A percentile compares a stretch with the other conserved stretches of the same genome.
These are phyloP conservation scores for Harpagifer antarcticus DNA, from an alignment of 2,797 vertebrate genomes.

Conservation along the genomic window DNA sequence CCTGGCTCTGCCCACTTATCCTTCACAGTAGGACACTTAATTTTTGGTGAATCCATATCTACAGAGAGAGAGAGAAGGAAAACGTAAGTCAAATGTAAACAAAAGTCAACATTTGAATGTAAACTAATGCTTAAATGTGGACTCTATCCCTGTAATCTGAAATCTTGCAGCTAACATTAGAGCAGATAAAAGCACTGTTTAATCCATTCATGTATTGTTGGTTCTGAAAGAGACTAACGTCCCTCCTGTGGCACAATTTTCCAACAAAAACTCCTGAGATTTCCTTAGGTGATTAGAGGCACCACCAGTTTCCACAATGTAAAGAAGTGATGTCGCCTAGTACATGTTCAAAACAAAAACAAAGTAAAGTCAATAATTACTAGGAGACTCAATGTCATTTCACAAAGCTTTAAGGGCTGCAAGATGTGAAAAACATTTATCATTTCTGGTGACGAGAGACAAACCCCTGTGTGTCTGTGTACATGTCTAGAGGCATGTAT, in stretches of 20 bases:
- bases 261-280: background rate
- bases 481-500: background rate
- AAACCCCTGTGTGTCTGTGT: constrained; percentile 13
- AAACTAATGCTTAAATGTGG: no score
- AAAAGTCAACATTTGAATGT: no score
- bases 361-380: background rate
- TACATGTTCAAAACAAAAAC: background rate
- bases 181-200: background rate
- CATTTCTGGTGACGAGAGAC: constrained; percentile 18
- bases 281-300: background rate
- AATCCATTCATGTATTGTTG: background rate
- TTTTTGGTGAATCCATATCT: constrained; percentile 94
- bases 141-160: no score
- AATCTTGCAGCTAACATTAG: background rate
- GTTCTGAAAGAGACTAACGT: background rate
- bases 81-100: background rate
- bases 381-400: constrained; percentile 8
- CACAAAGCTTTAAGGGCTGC: constrained; percentile 24
- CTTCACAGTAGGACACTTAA: constrained; percentile 95
- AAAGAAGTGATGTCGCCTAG: background rate
- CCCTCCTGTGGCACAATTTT: background rate
- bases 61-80: constrained; percentile 39
- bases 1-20: constrained; percentile 95
- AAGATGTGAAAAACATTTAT: constrained; percentile 22
- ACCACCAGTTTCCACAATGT: background rate